Conservation (phyloP, 2,888 invertebrate species). For the Pandemis cinnamomeana region DNA sequence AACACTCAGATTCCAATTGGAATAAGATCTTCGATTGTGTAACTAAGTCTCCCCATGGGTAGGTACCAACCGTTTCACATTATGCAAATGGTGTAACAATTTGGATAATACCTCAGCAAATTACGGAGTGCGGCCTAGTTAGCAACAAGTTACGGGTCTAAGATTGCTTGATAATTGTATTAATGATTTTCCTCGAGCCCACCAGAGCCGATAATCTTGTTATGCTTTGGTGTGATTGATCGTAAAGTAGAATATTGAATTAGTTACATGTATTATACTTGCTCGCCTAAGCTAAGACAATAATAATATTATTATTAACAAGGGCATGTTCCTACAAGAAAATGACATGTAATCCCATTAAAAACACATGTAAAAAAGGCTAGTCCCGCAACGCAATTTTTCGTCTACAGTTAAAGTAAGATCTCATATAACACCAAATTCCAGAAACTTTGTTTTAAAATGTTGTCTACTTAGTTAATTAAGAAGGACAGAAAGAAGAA, state of each 20-base stretch:
- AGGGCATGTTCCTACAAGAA: neutral
- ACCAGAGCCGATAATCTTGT: constrained; percentile 49
- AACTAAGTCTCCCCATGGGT: neutral
- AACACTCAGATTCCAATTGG: neutral
- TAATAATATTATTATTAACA: neutral
- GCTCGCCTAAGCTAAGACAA: neutral
- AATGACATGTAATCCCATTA: neutral
- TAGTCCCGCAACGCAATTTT: too few relatives aligned
- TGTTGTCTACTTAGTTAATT: too few relatives aligned
- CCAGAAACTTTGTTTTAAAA: too few relatives aligned
- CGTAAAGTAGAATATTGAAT: constrained; percentile 10
- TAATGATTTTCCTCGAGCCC: constrained; percentile 45
- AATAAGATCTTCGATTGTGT: neutral
- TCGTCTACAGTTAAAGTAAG: too few relatives aligned
- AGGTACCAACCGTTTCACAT: constrained; percentile 5
- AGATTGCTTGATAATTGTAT: constrained; percentile 54
- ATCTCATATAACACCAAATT: too few relatives aligned
- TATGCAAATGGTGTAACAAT: constrained; percentile 37
- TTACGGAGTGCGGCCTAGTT: constrained; percentile 38
- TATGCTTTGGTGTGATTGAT: constrained; percentile 43
- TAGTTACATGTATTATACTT: constrained; percentile 9
- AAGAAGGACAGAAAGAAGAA: too few relatives aligned
- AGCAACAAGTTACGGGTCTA: constrained; percentile 46
- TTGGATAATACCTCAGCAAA: constrained; percentile 26
- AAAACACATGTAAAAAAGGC: too few relatives aligned